phyloP scores from a whole-genome alignment of 2,113 vertebrate genomes.

The Hipposideros armiger region DNA sequence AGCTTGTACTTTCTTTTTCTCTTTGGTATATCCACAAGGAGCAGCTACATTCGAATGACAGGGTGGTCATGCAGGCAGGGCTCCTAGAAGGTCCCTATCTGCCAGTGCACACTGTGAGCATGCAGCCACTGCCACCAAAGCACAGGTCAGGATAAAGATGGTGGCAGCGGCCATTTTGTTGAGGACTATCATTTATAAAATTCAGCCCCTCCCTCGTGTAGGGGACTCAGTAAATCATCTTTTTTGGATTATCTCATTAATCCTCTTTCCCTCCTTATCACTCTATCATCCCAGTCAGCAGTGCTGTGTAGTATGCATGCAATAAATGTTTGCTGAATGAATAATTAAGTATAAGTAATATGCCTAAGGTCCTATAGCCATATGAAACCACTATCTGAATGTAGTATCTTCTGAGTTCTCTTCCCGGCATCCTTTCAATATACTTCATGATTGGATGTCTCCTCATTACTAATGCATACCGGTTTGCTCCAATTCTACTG shows the following conservation, averaged over 20 bases:
- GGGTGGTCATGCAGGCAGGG: neutral
- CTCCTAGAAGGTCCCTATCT: neutral
- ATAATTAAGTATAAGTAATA: neutral
- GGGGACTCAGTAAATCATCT: neutral
- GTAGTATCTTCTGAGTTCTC: neutral
- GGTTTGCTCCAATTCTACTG: neutral
- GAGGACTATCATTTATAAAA: neutral
- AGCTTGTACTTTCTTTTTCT: neutral
- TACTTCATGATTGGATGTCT: neutral
- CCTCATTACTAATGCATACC: neutral
- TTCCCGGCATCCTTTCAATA: neutral
- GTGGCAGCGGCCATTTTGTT: neutral
- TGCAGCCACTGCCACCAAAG: accelerated
- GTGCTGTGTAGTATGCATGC: accelerated
- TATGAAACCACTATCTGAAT: neutral
- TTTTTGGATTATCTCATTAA: neutral
- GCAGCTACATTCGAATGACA: neutral
- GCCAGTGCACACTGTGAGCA: neutral
- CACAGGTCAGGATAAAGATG: neutral
- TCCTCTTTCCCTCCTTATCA: neutral
- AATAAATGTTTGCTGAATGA: neutral
- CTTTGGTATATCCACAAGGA: neutral
- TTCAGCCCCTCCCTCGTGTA: neutral
- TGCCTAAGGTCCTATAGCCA: neutral
- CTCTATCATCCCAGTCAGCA: neutral